Evolutionary conservation across 1,140 invertebrate genomes (phyloP).

Genomic region (Trissolcus basalis): DNA sequence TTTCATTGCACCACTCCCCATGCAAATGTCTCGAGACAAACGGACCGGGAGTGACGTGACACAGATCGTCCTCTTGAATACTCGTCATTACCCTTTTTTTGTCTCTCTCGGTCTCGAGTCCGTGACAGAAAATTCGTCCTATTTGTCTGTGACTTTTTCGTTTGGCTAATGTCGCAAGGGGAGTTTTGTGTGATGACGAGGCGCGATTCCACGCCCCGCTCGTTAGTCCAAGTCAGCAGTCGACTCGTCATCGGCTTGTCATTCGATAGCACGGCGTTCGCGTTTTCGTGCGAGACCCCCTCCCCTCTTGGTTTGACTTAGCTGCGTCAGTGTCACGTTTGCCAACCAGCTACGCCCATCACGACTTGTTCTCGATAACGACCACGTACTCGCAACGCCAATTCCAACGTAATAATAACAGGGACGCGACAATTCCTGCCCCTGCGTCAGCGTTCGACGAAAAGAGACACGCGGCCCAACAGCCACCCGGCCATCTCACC

Average conservation of each 20-base stretch:
- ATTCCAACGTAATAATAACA: slow-evolving; percentile 15
- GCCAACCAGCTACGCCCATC: slow-evolving; percentile 63
- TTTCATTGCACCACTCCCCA: slow-evolving; percentile 67
- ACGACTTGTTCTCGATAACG: slow-evolving; percentile 71
- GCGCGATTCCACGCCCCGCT: slow-evolving; percentile 75
- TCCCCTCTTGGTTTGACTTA: slow-evolving; percentile 47
- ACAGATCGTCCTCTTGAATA: slow-evolving; percentile 41
- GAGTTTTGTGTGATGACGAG: slow-evolving; percentile 71
- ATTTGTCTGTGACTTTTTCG: slow-evolving; percentile 41
- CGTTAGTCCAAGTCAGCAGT: slow-evolving; percentile 76
- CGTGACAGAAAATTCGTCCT: slow-evolving; percentile 6
- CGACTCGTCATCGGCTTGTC: slow-evolving; percentile 76
- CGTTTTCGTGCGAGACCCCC: slow-evolving; percentile 33
- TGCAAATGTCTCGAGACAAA: too few species aligned
- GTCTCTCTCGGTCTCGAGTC: not conserved
- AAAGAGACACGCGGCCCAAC: slow-evolving; percentile 1
- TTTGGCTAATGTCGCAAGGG: slow-evolving; percentile 9
- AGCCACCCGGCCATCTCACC: slow-evolving; percentile 3
- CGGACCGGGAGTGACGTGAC: slow-evolving; percentile 62
- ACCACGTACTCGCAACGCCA: slow-evolving; percentile 53
- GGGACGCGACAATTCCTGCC: not conserved
- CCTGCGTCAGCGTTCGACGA: slow-evolving; percentile 21
- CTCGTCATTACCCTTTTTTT: not conserved
- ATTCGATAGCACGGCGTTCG: slow-evolving; percentile 67
- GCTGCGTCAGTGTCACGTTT: slow-evolving; percentile 63